phyloP scores from a whole-genome alignment of 1,140 invertebrate genomes.

The Whitmania pigra region DNA sequence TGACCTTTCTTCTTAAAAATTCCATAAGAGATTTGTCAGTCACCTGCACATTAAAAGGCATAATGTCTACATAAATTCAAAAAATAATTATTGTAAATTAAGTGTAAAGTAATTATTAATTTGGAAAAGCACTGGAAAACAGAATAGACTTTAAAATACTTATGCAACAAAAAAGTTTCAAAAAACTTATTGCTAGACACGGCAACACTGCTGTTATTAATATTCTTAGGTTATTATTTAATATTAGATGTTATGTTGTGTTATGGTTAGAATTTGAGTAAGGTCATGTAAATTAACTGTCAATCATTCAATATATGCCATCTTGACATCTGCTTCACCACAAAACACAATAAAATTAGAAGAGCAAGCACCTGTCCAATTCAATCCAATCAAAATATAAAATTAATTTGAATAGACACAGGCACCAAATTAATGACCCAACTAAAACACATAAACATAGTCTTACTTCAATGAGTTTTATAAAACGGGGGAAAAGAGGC shows the following conservation, averaged over 20 bases:
- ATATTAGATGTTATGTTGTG: too few species aligned
- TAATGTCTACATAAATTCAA: slow-evolving; percentile 17
- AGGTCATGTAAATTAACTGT: too few species aligned
- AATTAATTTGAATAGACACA: not conserved
- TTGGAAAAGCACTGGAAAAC: too few species aligned
- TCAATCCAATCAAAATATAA: not conserved
- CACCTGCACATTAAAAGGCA: slow-evolving; percentile 50
- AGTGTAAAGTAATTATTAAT: not conserved
- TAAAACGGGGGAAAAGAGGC: slow-evolving; percentile 94
- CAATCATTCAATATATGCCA: too few species aligned
- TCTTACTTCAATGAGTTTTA: slow-evolving; percentile 78
- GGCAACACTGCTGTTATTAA: not conserved
- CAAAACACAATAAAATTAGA: too few species aligned
- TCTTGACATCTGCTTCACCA: too few species aligned
- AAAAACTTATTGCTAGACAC: too few species aligned
- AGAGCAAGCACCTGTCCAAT: too few species aligned
- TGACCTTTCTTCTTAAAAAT: slow-evolving; percentile 80
- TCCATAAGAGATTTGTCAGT: slow-evolving; percentile 75
- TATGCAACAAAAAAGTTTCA: not conserved
- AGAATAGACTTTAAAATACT: not conserved
- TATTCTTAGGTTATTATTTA: too few species aligned
- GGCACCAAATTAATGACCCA: too few species aligned
- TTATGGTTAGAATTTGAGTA: too few species aligned
- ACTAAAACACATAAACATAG: not conserved
- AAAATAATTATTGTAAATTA: not conserved